Conservation (phyloP, 2,888 invertebrate species). For the Poecilobothrus nobilitatus region DNA sequence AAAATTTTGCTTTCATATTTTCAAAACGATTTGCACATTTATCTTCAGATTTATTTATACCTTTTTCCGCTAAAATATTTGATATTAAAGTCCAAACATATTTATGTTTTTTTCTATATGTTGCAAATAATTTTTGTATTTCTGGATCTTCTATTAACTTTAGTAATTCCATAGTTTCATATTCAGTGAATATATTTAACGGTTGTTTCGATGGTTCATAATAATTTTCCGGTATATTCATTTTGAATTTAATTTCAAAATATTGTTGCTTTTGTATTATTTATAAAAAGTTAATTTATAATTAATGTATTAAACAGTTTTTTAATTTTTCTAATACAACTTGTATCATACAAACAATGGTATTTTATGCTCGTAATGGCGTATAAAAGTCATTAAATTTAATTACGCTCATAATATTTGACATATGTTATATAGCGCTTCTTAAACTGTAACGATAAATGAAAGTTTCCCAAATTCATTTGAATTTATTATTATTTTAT, state of each 20-base stretch:
- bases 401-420: constrained; percentile 1
- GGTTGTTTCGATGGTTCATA: not conserved
- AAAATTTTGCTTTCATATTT: not conserved
- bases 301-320: no score
- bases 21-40: not conserved
- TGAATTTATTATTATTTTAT: no score
- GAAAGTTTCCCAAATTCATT: no score
- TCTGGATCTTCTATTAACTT: not conserved
- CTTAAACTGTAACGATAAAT: not conserved
- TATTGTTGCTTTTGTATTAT: no score
- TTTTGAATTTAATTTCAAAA: not conserved
- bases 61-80: not conserved
- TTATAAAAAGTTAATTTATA: no score
- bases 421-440: not conserved
- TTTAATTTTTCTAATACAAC: not conserved
- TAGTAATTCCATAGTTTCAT: not conserved
- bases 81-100: not conserved
- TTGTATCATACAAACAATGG: not conserved
- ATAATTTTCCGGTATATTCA: not conserved
- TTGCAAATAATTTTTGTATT: not conserved
- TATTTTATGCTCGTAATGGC: constrained; percentile 1
- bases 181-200: not conserved
- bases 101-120: not conserved
- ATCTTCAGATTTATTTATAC: not conserved
- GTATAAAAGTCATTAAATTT: not conserved